A percentile compares a stretch with the other conserved stretches of the same genome.
Evolutionary conservation across 1,140 invertebrate genomes (phyloP).

Genomic region (Saccostrea echinata): DNA sequence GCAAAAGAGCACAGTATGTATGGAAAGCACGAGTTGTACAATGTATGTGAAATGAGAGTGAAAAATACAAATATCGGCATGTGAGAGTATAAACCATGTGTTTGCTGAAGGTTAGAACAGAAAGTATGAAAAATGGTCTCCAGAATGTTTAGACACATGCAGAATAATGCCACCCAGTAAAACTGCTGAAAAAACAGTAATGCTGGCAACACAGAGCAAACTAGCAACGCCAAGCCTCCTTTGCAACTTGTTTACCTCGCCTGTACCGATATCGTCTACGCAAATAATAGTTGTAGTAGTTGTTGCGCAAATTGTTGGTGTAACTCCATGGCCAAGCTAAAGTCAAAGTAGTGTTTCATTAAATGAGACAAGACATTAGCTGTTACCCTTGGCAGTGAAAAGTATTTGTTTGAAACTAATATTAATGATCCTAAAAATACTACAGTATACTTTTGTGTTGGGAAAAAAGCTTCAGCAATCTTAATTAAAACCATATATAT

Average conservation of each 20-base stretch:
- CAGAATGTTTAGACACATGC: slow-evolving; percentile 24
- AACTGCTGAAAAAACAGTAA: slow-evolving; percentile 19
- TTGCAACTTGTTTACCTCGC: slow-evolving; percentile 55
- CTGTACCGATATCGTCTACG: slow-evolving; percentile 58
- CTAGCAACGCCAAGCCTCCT: slow-evolving; percentile 16
- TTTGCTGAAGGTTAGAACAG: neutral
- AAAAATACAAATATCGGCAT: neutral
- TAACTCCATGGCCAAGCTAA: slow-evolving; percentile 59
- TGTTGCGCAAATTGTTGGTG: slow-evolving; percentile 54
- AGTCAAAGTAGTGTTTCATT: slow-evolving; percentile 8
- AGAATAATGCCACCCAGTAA: slow-evolving; percentile 35
- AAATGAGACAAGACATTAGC: neutral
- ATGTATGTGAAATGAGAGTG: neutral
- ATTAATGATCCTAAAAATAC: neutral
- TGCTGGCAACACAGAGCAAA: slow-evolving; percentile 21
- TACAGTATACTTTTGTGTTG: neutral
- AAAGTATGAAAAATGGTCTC: neutral
- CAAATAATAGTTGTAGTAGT: slow-evolving; percentile 60
- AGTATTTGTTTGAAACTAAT: slow-evolving; percentile 18
- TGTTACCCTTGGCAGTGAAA: neutral
- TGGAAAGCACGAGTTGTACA: neutral
- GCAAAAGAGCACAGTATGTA: neutral
- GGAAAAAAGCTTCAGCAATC: neutral
- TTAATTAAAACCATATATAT: neutral
- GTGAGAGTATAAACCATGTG: neutral